Evolutionary conservation across 2,888 invertebrate genomes (phyloP).

Genomic region (Leucozona laternaria): DNA sequence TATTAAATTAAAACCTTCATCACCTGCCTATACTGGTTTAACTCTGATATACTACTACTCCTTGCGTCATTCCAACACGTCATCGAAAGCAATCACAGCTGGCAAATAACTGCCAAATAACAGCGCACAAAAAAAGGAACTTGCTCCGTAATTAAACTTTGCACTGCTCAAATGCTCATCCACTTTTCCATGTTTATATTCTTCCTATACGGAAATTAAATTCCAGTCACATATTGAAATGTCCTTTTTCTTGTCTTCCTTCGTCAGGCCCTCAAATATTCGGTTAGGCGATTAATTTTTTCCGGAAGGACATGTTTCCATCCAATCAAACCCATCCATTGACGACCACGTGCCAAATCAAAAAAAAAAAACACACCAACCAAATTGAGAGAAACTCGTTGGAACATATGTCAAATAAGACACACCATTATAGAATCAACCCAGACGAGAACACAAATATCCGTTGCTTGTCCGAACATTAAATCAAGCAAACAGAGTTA

Average conservation of each 20-base stretch:
- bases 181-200: conserved; percentile 22
- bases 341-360: conserved; percentile 35
- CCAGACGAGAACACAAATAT: conserved; percentile 58
- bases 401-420: conserved; percentile 58
- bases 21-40: conserved; percentile 24
- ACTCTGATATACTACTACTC: neutral
- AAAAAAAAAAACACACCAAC: neutral
- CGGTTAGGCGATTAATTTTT: conserved; percentile 69
- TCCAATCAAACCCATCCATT: conserved; percentile 54
- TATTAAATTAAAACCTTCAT: neutral
- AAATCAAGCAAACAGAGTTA: conserved; percentile 56
- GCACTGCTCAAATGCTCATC: conserved; percentile 12
- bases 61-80: conserved; percentile 26
- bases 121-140: conserved; percentile 16
- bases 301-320: conserved; percentile 68
- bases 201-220: conserved; percentile 66
- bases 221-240: conserved; percentile 72
- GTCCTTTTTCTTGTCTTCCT: conserved; percentile 40
- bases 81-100: conserved; percentile 62
- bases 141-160: conserved; percentile 64
- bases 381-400: conserved; percentile 11
- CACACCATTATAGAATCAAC: conserved; percentile 59
- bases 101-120: conserved; percentile 50
- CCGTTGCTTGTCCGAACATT: conserved; percentile 45
- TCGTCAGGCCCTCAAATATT: conserved; percentile 48